These are phyloP conservation scores for Pristiophorus japonicus DNA, from an alignment of 2,113 vertebrate species.

Conservation along the genomic window DNA sequence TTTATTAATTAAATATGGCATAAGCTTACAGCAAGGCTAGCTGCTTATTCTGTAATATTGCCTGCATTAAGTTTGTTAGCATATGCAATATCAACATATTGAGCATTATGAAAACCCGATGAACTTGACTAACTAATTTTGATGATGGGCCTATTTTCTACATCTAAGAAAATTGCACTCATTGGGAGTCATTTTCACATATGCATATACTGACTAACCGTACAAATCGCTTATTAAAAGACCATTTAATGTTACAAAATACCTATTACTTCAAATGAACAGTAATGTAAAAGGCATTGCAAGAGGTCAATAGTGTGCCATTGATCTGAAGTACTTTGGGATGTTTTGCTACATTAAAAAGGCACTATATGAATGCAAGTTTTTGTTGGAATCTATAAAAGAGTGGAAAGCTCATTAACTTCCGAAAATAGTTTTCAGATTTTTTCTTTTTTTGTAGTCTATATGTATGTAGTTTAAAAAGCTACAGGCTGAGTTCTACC, in stretches of 20 bases:
- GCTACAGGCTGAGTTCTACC: neutral
- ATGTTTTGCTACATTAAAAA: neutral
- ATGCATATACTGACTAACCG: neutral
- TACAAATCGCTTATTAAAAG: neutral
- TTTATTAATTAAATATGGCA: neutral
- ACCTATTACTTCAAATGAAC: neutral
- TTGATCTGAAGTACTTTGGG: neutral
- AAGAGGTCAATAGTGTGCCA: neutral
- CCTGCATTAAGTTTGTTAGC: neutral
- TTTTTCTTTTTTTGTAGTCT: neutral
- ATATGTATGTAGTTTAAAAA: neutral
- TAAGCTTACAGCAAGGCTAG: neutral
- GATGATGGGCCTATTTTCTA: neutral
- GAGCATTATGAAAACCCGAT: neutral
- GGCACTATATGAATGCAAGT: no score
- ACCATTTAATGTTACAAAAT: neutral
- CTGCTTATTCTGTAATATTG: neutral
- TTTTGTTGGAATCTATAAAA: no score
- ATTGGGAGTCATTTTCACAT: neutral
- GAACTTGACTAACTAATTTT: neutral
- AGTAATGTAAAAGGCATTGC: neutral
- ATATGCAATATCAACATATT: neutral
- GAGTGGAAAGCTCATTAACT: neutral
- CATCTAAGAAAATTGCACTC: neutral
- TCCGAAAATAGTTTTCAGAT: neutral